phyloP scores from a whole-genome alignment of 2,888 invertebrate genomes.

The Hypolimnas misippus region DNA sequence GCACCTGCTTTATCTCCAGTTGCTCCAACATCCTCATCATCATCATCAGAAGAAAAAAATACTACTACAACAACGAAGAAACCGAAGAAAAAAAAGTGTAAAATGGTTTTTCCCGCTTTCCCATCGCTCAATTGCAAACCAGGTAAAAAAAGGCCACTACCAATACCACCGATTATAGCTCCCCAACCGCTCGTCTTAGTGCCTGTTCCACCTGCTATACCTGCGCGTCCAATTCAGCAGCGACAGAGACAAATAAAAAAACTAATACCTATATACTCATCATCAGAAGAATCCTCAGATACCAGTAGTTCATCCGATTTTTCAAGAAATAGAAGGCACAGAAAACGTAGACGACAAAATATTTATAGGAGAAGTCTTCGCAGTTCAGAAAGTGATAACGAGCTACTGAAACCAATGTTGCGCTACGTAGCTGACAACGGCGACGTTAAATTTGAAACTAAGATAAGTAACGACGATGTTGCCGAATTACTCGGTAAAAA shows the following conservation, averaged over 20 bases:
- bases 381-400: conserved; percentile 40
- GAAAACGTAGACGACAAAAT: conserved; percentile 33
- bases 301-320: conserved; percentile 34
- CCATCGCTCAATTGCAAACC: neutral
- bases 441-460: conserved; percentile 56
- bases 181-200: conserved; percentile 2
- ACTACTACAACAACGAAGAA: neutral
- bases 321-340: conserved; percentile 27
- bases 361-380: conserved; percentile 34
- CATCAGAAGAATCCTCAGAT: conserved; percentile 39
- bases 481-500: conserved; percentile 38
- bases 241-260: conserved; percentile 23
- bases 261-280: conserved; percentile 27
- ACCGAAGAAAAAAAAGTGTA: neutral
- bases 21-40: too few species aligned
- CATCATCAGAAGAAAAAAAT: neutral
- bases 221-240: conserved; percentile 39
- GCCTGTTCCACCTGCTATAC: conserved; percentile 11
- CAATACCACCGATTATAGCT: conserved; percentile 48
- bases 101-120: neutral
- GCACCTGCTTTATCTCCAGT: conserved; percentile 5
- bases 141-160: conserved; percentile 44
- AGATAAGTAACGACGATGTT: conserved; percentile 57
- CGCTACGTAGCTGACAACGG: conserved; percentile 50
- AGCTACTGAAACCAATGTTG: conserved; percentile 48